Base-by-base conservation (phyloP, 1,140 invertebrate species). In the Tyrophagus putrescentiae region DNA sequence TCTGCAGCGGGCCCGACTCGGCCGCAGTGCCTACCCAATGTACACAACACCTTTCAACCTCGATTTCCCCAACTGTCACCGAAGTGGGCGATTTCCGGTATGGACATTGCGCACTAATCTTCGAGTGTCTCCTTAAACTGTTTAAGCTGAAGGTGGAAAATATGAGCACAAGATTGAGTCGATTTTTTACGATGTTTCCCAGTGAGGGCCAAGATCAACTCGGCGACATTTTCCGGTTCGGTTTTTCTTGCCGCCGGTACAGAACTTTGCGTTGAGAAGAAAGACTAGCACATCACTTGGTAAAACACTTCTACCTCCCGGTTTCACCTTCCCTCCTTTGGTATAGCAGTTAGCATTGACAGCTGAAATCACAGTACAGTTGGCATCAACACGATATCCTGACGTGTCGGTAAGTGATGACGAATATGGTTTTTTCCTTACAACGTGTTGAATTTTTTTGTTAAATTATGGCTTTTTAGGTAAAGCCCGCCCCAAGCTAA, bases 271-370 rank as follows among this genome's bases (percentile, higher is more conserved):
- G 76, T 84, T 68, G 75, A 76, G 56, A 72, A 76, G 25, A 16
- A 54, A 23, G 16, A 21, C 42, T 28, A n/a, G n/a, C n/a, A n/a
- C 44, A 28, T 16, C 4, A n/a, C 9, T 13, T n/a, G 44, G 31
- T 25, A 9, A 57, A 54, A 28, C 16, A 16, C 48, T 62, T 39
- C 18, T 44, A 23, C 44, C n/a, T n/a, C n/a, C 59, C 21, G 80
- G 85, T 9, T 88, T 88, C 68, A 86, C 84, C 1, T 89, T 88
- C 71, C 86, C 84, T 5, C 88, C 87, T 65, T 85, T 85, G 0
- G 86, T 84, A 76, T 71, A 75, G 53, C 84, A 87, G 68, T 73
- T 78, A 79, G 80, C 1, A 70, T 88, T 34, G 77, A 83, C 63
- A 73, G 18, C 13, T 25, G 29, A n/a, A 25, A 27, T 50, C n/a